Evolutionary conservation across 2,113 vertebrate genomes (phyloP).

Genomic region (Bufo bufo): DNA sequence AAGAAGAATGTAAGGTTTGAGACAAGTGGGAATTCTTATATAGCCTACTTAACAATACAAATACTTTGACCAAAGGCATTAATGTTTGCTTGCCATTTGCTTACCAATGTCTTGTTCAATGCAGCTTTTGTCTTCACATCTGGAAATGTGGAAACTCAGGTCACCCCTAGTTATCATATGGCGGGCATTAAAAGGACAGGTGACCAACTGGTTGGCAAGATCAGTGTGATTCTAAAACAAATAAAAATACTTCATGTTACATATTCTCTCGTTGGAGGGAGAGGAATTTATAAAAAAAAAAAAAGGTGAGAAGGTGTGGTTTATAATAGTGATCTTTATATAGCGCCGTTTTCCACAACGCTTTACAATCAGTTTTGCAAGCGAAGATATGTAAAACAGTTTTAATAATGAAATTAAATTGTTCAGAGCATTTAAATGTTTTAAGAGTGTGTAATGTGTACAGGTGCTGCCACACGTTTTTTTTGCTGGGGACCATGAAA

Average conservation of each 20-base stretch:
- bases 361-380: no score
- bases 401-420: no score
- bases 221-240: conserved; percentile 68
- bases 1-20: no score
- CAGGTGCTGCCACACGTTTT: no score
- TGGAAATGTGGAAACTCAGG: conserved; percentile 70
- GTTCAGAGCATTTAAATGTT: no score
- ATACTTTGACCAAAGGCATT: background rate
- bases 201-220: conserved; percentile 68
- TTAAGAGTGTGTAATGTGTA: no score
- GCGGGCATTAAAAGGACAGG: conserved; percentile 75
- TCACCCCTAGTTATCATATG: conserved; percentile 69
- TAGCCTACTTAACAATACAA: no score
- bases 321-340: no score
- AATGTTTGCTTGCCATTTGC: background rate
- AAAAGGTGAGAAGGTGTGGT: background rate
- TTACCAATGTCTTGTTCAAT: conserved; percentile 73
- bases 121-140: conserved; percentile 70
- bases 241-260: conserved; percentile 49
- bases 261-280: background rate
- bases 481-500: no score
- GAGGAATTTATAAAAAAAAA: background rate
- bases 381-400: no score
- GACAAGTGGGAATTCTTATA: no score
- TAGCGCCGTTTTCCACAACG: no score